phyloP scores from a whole-genome alignment of 2,888 invertebrate species.

The Leptogaster cylindrica region DNA sequence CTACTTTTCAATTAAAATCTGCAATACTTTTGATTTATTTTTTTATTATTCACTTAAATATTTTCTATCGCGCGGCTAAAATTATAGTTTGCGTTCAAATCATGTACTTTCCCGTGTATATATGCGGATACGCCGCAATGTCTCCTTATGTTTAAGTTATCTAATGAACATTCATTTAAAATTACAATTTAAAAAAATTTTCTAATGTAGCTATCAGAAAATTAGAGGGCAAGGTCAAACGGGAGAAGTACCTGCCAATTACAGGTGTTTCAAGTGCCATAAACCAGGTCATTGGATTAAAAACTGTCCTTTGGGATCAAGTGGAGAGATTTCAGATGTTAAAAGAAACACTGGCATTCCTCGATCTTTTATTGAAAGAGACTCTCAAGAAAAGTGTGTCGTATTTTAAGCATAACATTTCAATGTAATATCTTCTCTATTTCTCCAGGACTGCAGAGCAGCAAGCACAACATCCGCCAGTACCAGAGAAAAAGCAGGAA shows the following conservation, averaged over 20 bases:
- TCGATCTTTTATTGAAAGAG: conserved; percentile 91
- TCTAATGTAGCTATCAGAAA: conserved; percentile 78
- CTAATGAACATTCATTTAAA: too few species aligned
- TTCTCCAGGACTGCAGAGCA: conserved; percentile 8
- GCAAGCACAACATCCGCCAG: conserved; percentile 55
- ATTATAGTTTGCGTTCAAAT: too few species aligned
- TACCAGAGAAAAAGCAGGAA: conserved; percentile 65
- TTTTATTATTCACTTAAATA: too few species aligned
- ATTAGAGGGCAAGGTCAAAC: conserved; percentile 86
- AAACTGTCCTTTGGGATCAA: conserved; percentile 77
- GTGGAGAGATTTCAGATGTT: conserved; percentile 73
- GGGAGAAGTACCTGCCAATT: conserved; percentile 89
- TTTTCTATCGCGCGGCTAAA: too few species aligned
- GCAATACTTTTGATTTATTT: too few species aligned
- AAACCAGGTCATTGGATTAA: conserved; percentile 97
- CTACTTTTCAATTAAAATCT: too few species aligned
- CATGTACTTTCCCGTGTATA: too few species aligned
- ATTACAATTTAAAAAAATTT: too few species aligned
- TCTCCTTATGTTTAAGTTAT: too few species aligned
- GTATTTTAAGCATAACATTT: not conserved
- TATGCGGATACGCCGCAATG: too few species aligned
- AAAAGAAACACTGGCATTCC: conserved; percentile 98
- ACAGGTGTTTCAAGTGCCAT: conserved; percentile 93
- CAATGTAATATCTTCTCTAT: not conserved
- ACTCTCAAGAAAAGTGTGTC: conserved; percentile 75